Evolutionary conservation across 2,113 vertebrate species (phyloP).

Genomic region (Nothocercus julius): DNA sequence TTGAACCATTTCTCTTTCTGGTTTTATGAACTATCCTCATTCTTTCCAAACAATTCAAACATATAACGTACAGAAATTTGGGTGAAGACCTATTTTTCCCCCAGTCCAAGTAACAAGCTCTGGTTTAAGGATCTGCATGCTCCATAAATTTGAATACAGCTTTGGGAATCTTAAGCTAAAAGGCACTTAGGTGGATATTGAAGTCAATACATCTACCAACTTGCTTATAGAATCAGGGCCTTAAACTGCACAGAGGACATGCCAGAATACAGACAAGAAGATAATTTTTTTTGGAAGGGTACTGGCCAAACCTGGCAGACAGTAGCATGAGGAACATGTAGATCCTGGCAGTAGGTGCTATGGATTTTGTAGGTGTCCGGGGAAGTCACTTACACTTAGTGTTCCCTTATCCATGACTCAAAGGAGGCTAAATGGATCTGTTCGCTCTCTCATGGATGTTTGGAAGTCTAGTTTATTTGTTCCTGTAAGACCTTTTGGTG

Average conservation of each 20-base stretch:
- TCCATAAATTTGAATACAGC: not conserved
- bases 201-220: not conserved
- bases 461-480: slow-evolving; percentile 39
- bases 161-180: not conserved
- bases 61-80: not conserved
- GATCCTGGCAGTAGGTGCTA: not conserved
- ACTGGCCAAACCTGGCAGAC: not conserved
- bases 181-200: fast-evolving
- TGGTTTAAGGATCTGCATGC: not conserved
- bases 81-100: not conserved
- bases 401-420: not conserved
- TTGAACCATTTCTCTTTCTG: not conserved
- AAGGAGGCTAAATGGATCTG: not conserved
- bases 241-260: not conserved
- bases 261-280: not conserved
- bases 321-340: not conserved
- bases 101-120: not conserved
- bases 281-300: not conserved
- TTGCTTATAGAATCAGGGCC: fast-evolving
- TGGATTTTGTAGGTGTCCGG: not conserved
- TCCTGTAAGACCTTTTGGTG: slow-evolving; percentile 16
- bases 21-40: not conserved
- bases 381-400: not conserved
- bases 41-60: not conserved
- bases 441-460: fast-evolving